These are phyloP conservation scores for Troides aeacus DNA, from an alignment of 2,888 invertebrate genomes.

Conservation along the genomic window DNA sequence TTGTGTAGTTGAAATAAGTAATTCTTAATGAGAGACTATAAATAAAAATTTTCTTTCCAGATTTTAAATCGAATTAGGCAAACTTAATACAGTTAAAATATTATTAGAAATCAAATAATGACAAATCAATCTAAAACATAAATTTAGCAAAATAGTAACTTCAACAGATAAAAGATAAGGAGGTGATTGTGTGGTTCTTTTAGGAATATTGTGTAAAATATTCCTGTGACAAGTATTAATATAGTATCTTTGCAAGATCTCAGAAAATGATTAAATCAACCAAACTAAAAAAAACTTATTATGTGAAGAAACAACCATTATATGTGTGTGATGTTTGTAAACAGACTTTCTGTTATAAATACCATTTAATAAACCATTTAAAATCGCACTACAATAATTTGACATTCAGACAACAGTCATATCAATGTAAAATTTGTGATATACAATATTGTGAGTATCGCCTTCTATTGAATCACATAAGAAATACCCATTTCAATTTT, in stretches of 20 bases:
- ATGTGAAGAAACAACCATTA: background rate
- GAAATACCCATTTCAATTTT: constrained; percentile 14
- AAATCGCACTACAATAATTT: background rate
- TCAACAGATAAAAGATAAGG: too few relatives aligned
- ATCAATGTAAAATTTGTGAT: constrained; percentile 5
- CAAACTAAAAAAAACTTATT: background rate
- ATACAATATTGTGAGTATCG: constrained; percentile 18
- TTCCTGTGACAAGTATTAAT: too few relatives aligned
- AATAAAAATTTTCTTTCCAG: too few relatives aligned
- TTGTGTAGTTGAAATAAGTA: too few relatives aligned
- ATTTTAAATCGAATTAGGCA: too few relatives aligned
- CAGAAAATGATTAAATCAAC: background rate
- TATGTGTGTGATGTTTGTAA: constrained; percentile 12
- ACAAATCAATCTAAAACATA: too few relatives aligned
- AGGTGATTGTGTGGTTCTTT: too few relatives aligned
- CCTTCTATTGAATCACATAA: background rate
- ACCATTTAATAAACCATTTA: constrained; percentile 4
- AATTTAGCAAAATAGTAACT: too few relatives aligned
- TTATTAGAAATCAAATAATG: too few relatives aligned
- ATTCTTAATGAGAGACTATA: too few relatives aligned
- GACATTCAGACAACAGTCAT: background rate
- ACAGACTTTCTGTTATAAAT: background rate
- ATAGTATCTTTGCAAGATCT: background rate
- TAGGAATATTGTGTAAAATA: too few relatives aligned
- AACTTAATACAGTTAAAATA: too few relatives aligned